Evolutionary conservation across 2,113 vertebrate genomes (phyloP).

Genomic region (Thryonomys swinderianus): DNA sequence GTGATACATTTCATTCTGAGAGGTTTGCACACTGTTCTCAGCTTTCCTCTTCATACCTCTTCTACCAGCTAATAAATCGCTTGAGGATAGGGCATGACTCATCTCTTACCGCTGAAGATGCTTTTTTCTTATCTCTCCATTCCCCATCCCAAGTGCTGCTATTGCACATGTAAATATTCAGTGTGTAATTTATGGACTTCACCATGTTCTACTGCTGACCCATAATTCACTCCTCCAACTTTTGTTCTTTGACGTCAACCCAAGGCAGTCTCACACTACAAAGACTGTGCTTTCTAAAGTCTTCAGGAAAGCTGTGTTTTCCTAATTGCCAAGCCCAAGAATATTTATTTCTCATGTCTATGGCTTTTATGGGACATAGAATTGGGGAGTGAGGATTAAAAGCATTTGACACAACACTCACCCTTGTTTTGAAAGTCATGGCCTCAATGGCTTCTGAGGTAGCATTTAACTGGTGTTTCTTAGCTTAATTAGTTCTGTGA

Average conservation of each 20-base stretch:
- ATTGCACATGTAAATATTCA: too few species aligned
- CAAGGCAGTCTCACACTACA: neutral
- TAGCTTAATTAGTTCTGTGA: neutral
- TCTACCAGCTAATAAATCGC: neutral
- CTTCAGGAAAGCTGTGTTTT: neutral
- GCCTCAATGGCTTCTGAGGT: neutral
- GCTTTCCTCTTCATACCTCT: neutral
- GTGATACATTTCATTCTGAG: neutral
- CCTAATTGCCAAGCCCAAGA: neutral
- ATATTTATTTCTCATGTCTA: neutral
- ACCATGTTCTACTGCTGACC: neutral
- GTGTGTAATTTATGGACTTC: neutral
- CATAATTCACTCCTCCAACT: neutral
- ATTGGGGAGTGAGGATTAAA: rapidly evolving
- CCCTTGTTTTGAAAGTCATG: neutral
- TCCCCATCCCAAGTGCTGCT: neutral
- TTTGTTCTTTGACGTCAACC: neutral
- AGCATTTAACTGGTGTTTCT: neutral
- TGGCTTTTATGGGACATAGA: neutral
- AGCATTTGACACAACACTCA: neutral
- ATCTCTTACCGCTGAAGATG: neutral
- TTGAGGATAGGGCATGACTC: neutral
- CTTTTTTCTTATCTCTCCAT: neutral
- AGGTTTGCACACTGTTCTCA: neutral
- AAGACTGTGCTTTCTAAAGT: neutral